phyloP scores from a whole-genome alignment of 2,113 vertebrate genomes.

The Tragelaphus buxtoni region DNA sequence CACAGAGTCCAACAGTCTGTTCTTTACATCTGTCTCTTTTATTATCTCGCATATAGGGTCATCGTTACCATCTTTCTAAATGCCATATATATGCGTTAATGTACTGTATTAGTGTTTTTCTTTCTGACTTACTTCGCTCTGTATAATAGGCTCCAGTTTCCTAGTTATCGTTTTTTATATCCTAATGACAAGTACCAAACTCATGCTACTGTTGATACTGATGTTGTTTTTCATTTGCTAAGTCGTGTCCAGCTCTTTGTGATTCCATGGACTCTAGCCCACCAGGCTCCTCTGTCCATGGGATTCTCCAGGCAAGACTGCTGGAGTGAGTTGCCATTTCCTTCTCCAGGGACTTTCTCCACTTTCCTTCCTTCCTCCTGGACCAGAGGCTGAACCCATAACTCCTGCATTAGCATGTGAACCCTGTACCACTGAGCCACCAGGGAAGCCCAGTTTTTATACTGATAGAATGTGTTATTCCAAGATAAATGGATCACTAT shows the following conservation, averaged over 20 bases:
- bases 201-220: neutral
- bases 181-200: constrained; percentile 5
- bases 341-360: neutral
- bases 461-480: neutral
- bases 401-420: neutral
- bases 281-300: neutral
- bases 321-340: neutral
- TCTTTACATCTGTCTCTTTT: neutral
- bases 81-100: neutral
- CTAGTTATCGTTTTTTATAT: neutral
- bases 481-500: constrained; percentile 4
- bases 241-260: neutral
- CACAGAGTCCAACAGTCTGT: neutral
- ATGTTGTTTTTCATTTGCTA: neutral
- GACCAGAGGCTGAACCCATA: neutral
- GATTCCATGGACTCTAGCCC: neutral
- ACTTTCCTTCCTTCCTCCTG: neutral
- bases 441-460: neutral
- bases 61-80: neutral
- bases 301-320: neutral
- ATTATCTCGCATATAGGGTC: neutral
- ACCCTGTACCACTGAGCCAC: neutral
- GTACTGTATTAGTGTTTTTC: neutral
- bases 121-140: neutral
- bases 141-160: neutral